phyloP scores from a whole-genome alignment of 2,113 vertebrate species.

The Clarias magur region DNA sequence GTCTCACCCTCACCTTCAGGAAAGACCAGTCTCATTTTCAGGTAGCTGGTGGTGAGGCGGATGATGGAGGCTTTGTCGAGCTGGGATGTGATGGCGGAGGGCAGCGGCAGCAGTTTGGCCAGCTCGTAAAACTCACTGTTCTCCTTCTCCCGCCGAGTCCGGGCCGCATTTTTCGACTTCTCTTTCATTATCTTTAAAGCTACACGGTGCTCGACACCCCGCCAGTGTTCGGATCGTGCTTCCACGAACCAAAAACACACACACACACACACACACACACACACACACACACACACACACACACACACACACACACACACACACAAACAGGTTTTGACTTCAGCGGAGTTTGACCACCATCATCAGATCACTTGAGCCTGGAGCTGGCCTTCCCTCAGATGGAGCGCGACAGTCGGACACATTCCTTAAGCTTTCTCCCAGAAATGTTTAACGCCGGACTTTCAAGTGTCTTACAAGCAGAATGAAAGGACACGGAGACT shows the following conservation, averaged over 20 bases:
- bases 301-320: too few species aligned
- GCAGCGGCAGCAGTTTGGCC: slow-evolving; percentile 94
- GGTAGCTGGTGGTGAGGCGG: slow-evolving; percentile 95
- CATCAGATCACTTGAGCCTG: background rate
- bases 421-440: slow-evolving; percentile 31
- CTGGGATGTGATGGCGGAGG: slow-evolving; percentile 98
- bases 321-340: background rate
- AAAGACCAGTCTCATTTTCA: slow-evolving; percentile 96
- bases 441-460: background rate
- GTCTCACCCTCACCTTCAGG: slow-evolving; percentile 84
- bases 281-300: background rate
- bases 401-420: slow-evolving; percentile 10
- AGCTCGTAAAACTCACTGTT: slow-evolving; percentile 99
- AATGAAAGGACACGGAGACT: slow-evolving; percentile 10
- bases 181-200: slow-evolving; percentile 84
- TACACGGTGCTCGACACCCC: slow-evolving; percentile 21
- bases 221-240: slow-evolving; percentile 12
- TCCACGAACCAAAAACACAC: slow-evolving; percentile 34
- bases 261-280: background rate
- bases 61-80: slow-evolving; percentile 99
- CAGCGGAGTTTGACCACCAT: slow-evolving; percentile 15
- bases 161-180: slow-evolving; percentile 98
- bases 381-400: slow-evolving; percentile 22
- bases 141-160: slow-evolving; percentile 96
- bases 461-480: slow-evolving; percentile 41